phyloP scores from a whole-genome alignment of 2,113 vertebrate genomes.

The Jacana jacana region DNA sequence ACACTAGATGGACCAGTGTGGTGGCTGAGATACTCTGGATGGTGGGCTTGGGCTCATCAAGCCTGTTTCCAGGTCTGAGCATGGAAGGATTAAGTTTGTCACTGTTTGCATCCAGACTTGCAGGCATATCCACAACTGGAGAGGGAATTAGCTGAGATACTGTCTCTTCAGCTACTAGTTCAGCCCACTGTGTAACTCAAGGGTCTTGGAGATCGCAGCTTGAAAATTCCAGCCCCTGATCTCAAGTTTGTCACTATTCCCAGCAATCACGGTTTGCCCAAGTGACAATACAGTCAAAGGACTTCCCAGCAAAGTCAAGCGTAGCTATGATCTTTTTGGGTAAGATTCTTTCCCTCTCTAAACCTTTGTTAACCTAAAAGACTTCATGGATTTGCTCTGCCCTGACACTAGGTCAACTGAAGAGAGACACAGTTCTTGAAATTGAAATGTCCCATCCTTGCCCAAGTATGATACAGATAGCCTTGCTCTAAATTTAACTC shows the following conservation, averaged over 20 bases:
- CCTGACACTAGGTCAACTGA: neutral
- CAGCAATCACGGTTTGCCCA: neutral
- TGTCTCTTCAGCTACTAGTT: neutral
- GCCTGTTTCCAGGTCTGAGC: neutral
- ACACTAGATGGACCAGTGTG: neutral
- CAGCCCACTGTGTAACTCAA: neutral
- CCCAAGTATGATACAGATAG: neutral
- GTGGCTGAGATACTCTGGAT: neutral
- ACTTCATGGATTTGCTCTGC: neutral
- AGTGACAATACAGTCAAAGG: rapidly evolving
- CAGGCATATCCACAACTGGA: neutral
- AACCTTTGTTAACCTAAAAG: neutral
- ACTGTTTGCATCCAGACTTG: neutral
- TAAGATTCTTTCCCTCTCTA: neutral
- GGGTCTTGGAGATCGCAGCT: neutral
- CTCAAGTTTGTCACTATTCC: neutral
- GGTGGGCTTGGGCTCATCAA: neutral
- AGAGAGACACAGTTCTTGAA: neutral
- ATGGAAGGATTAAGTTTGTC: neutral
- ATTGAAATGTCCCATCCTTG: neutral
- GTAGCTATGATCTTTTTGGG: neutral
- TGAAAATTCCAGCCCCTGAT: neutral
- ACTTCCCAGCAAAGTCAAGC: neutral
- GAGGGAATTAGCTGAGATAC: neutral
- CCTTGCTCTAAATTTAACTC: neutral